Percentiles rank a stretch among this genome's conserved stretches.
phyloP scores from a whole-genome alignment of 1,140 invertebrate species.

The Drosophila lowei region DNA sequence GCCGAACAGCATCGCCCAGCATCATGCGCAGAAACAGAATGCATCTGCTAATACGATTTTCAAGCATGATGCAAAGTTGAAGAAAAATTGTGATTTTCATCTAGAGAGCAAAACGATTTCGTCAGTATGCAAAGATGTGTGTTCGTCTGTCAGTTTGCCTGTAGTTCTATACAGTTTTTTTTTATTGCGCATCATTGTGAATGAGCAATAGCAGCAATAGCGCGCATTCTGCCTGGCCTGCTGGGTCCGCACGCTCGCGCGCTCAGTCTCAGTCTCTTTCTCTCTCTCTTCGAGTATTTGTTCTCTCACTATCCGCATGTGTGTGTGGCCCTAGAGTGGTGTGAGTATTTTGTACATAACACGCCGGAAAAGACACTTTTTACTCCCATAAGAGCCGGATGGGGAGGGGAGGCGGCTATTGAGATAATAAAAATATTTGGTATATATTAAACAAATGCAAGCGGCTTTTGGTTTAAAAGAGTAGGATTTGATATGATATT shows the following conservation, averaged over 20 bases:
- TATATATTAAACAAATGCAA: conserved; percentile 16
- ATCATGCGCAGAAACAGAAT: conserved; percentile 10
- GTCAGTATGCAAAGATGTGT: conserved; percentile 59
- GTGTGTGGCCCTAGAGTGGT: conserved; percentile 11
- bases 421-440: conserved; percentile 30
- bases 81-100: conserved; percentile 56
- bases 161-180: conserved; percentile 59
- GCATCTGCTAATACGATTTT: conserved; percentile 1
- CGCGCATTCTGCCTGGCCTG: conserved; percentile 42
- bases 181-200: conserved; percentile 79
- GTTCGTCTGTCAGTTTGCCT: conserved; percentile 28
- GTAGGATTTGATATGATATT: background rate
- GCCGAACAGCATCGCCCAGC: conserved; percentile 6
- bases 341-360: conserved; percentile 41
- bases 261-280: background rate
- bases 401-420: conserved; percentile 12
- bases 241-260: conserved; percentile 25
- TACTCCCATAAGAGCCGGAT: conserved; percentile 1
- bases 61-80: conserved; percentile 22
- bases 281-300: conserved; percentile 15
- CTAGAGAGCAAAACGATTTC: conserved; percentile 46
- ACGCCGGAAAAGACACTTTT: conserved; percentile 50
- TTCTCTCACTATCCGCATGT: conserved; percentile 11
- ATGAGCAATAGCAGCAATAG: conserved; percentile 66
- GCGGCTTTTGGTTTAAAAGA: conserved; percentile 7